phyloP scores from a whole-genome alignment of 2,797 vertebrate genomes.

The Pseudomugil gertrudae region DNA sequence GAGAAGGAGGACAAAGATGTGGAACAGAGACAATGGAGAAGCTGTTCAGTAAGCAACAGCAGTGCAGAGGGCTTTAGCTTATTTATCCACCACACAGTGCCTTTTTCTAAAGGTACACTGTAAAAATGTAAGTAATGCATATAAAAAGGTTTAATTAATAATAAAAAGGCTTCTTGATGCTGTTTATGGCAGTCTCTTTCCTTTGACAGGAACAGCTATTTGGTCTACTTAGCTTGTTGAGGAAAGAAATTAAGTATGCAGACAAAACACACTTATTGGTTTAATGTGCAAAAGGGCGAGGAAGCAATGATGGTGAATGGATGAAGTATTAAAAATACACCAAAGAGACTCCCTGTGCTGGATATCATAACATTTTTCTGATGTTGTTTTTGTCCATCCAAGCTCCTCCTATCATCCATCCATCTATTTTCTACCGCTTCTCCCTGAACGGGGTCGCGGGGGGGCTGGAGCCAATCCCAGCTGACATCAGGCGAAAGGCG shows the following conservation, averaged over 20 bases:
- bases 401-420: constrained; percentile 7
- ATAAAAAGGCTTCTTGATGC: not conserved
- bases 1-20: constrained; percentile 5
- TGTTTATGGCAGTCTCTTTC: not conserved
- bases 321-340: constrained; percentile 17
- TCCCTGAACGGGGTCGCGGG: too few relatives aligned
- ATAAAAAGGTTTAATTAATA: not conserved
- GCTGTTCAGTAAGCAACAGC: too few relatives aligned
- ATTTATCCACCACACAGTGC: constrained; percentile 33
- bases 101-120: not conserved
- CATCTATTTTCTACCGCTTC: too few relatives aligned
- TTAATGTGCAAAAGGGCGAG: constrained; percentile 31
- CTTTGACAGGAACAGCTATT: not conserved
- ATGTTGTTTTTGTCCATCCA: constrained; percentile 5
- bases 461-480: too few relatives aligned
- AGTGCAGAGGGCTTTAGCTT: not conserved
- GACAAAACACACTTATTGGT: not conserved
- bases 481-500: too few relatives aligned
- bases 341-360: constrained; percentile 46
- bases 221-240: not conserved
- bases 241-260: not conserved
- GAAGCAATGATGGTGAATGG: constrained; percentile 22
- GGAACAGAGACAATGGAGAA: constrained; percentile 3
- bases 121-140: not conserved
- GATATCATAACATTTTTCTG: not conserved